Conservation (phyloP, 1,140 invertebrate genomes). For the Brachionus paranguensis region DNA sequence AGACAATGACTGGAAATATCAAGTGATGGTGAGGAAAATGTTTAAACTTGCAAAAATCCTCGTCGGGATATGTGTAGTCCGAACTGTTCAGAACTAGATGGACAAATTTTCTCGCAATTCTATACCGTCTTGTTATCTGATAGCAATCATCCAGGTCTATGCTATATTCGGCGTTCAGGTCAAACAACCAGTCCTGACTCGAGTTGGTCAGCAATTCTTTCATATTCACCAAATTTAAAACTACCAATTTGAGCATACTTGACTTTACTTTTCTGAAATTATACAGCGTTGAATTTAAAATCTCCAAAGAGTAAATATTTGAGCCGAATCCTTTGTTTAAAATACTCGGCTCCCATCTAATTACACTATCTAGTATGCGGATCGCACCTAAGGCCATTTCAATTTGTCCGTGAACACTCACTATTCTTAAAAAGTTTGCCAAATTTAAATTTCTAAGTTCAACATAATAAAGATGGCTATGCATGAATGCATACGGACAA, state of each 20-base stretch:
- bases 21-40: neutral
- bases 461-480: neutral
- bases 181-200: neutral
- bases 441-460: neutral
- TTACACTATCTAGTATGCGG: neutral
- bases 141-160: neutral
- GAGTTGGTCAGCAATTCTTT: neutral
- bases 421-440: neutral
- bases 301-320: neutral
- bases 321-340: too few relatives aligned
- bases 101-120: neutral
- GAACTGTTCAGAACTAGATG: neutral
- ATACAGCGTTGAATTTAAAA: neutral
- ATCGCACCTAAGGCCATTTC: neutral
- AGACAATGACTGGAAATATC: neutral
- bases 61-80: neutral
- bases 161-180: neutral
- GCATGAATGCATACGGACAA: neutral
- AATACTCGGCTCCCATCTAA: neutral
- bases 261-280: neutral
- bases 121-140: neutral
- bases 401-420: neutral
- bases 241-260: neutral
- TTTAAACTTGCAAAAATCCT: slow-evolving; percentile 16
- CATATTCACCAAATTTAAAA: neutral